Evolutionary conservation across 2,797 vertebrate genomes (phyloP), one percentile per base, ranked within the genome.

Genomic region (Sebastes hopkinsi): DNA sequence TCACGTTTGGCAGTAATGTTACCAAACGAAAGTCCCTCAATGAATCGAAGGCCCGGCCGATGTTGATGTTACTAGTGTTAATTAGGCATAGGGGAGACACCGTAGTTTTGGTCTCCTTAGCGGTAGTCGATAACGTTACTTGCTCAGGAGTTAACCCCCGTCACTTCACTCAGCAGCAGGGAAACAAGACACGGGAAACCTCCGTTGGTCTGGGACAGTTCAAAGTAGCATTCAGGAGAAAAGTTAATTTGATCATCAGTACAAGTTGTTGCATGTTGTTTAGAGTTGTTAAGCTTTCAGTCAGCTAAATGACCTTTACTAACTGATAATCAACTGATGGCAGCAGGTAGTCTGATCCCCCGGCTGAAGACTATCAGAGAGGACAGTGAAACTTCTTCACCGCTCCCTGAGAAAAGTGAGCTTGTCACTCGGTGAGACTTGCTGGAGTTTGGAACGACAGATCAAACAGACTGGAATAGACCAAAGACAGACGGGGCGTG

Each of bases 381-480:
- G 80, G 88, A 86, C 85, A 67, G 68, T 80, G 79, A 74, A 76
- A 77, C 72, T 80, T 90, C 36, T 73, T 64, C 67, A 22, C 25
- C 2, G 3, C 38, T 83, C 54, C 55, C 59, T 4, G 65, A 79
- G 85, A 75, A 80, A 83, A 77, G 80, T 54, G 87, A 89, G 65
- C 69, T 55, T 79, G 88, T 85, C 88, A 86, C 74, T 81, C 23
- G 42, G 69, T 38, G 84, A 75, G 61, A 81, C 72, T 74, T 10
- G 50, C 68, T 20, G 56, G 59, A 70, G 79, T 77, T 81, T 65
- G 60, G 68, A 84, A 56, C 27, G 77, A 80, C 90, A 83, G 79
- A 87, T 92, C 88, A 89, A 91, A 91, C 82, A 46, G 75, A 80
- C 78, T 85, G 84, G 87, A 89, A 85, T 87, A 91, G 92, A 89